phyloP scores from a whole-genome alignment of 2,888 invertebrate genomes.

The Xestia c-nigrum region DNA sequence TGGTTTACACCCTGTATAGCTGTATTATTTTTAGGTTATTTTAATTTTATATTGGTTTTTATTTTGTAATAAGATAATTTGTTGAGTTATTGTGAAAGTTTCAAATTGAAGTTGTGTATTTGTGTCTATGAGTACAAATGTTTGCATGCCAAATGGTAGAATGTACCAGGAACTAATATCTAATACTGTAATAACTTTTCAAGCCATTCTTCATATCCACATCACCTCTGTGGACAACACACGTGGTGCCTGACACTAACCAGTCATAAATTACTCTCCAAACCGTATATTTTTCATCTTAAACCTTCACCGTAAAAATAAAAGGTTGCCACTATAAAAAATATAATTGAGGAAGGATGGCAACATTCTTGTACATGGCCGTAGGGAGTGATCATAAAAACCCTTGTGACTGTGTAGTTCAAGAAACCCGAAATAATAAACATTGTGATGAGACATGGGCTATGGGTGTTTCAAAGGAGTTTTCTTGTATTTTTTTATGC shows the following conservation, averaged over 20 bases:
- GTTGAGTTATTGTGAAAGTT: no score
- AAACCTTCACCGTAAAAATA: slow-evolving; percentile 48
- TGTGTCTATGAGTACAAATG: no score
- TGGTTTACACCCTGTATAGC: no score
- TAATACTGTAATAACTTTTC: no score
- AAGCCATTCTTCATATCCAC: slow-evolving; percentile 8
- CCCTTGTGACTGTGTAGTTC: slow-evolving; percentile 23
- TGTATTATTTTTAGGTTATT: no score
- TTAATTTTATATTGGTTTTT: no score
- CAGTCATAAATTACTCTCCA: slow-evolving; percentile 51
- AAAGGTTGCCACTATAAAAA: slow-evolving; percentile 53
- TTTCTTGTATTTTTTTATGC: neutral
- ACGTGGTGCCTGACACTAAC: slow-evolving; percentile 36
- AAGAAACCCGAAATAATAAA: slow-evolving; percentile 17
- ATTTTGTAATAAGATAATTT: no score
- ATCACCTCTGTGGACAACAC: slow-evolving; percentile 30
- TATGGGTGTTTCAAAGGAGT: slow-evolving; percentile 3
- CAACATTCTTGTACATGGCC: slow-evolving; percentile 38
- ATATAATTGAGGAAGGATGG: slow-evolving; percentile 49
- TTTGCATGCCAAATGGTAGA: no score
- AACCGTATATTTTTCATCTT: slow-evolving; percentile 49
- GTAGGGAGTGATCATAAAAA: slow-evolving; percentile 37
- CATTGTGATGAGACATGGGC: neutral
- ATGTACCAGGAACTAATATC: no score
- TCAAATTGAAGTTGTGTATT: no score